Percentiles rank a stretch among this genome's conserved stretches.
These are phyloP conservation scores for Bicyclus anynana DNA, from an alignment of 1,140 invertebrate genomes.

Conservation along the genomic window DNA sequence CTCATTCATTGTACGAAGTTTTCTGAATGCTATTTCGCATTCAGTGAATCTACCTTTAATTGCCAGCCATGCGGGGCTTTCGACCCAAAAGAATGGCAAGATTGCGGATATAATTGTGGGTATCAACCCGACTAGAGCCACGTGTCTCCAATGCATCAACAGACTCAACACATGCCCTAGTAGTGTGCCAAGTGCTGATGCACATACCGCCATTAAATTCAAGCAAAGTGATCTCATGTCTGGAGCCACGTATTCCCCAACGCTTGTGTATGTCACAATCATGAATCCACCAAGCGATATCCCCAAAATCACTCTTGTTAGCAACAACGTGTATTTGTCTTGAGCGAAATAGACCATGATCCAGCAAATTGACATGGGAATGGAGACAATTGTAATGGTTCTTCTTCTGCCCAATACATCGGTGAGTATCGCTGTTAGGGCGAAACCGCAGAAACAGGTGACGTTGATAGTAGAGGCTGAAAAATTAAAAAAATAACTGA, in stretches of 20 bases:
- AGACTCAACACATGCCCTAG: constrained; percentile 23
- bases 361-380: constrained; percentile 22
- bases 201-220: constrained; percentile 18
- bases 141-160: constrained; percentile 25
- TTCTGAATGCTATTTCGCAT: constrained; percentile 17
- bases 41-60: constrained; percentile 23
- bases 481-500: too few species aligned
- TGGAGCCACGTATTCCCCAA: constrained; percentile 23
- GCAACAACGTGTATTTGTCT: constrained; percentile 15
- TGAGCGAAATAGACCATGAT: constrained; percentile 24
- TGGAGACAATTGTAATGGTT: constrained; percentile 16
- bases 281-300: constrained; percentile 21
- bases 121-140: constrained; percentile 29
- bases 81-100: constrained; percentile 27
- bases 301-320: constrained; percentile 25
- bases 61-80: constrained; percentile 28
- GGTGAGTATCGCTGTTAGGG: constrained; percentile 6
- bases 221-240: constrained; percentile 20
- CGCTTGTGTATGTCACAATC: constrained; percentile 18
- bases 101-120: constrained; percentile 23
- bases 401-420: constrained; percentile 24
- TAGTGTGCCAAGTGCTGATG: constrained; percentile 12
- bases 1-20: constrained; percentile 6
- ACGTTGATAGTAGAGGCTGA: constrained; percentile 27
- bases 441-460: constrained; percentile 22